phyloP scores from a whole-genome alignment of 2,113 vertebrate species.

The Mobula birostris region DNA sequence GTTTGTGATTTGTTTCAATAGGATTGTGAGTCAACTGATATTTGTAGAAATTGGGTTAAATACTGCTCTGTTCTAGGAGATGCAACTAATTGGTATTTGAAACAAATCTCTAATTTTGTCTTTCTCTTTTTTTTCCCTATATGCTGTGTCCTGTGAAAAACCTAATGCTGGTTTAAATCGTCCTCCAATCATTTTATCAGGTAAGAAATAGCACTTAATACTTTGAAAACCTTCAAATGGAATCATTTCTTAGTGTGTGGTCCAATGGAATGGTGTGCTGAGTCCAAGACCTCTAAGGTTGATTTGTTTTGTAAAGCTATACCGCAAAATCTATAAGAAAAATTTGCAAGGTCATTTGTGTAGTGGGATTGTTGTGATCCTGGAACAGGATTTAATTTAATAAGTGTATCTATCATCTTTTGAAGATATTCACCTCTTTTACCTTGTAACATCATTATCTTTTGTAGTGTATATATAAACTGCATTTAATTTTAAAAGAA shows the following conservation, averaged over 20 bases:
- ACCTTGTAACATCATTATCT: neutral
- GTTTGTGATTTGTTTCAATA: neutral
- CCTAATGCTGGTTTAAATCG: neutral
- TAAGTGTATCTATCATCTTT: neutral
- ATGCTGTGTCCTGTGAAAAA: neutral
- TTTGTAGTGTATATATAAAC: neutral
- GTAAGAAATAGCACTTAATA: slow-evolving; percentile 30
- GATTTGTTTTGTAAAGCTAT: neutral
- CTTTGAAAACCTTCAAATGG: slow-evolving; percentile 16
- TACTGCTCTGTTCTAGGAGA: neutral
- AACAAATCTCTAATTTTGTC: neutral
- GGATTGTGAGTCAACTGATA: neutral
- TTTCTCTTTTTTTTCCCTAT: neutral
- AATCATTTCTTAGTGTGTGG: slow-evolving; percentile 25
- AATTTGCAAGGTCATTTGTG: neutral
- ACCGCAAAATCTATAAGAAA: neutral
- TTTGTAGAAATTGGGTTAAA: neutral
- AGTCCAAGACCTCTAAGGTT: slow-evolving; percentile 16
- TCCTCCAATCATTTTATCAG: slow-evolving; percentile 9
- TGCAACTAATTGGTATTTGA: neutral
- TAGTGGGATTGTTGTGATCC: too few species aligned
- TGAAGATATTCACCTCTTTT: neutral
- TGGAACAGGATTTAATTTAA: neutral
- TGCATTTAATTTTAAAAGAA: neutral
- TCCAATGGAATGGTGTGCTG: slow-evolving; percentile 12